A percentile compares a stretch with the other conserved stretches of the same genome.
These are phyloP conservation scores for Latrodectus hesperus DNA, from an alignment of 2,888 invertebrate genomes.

Conservation along the genomic window DNA sequence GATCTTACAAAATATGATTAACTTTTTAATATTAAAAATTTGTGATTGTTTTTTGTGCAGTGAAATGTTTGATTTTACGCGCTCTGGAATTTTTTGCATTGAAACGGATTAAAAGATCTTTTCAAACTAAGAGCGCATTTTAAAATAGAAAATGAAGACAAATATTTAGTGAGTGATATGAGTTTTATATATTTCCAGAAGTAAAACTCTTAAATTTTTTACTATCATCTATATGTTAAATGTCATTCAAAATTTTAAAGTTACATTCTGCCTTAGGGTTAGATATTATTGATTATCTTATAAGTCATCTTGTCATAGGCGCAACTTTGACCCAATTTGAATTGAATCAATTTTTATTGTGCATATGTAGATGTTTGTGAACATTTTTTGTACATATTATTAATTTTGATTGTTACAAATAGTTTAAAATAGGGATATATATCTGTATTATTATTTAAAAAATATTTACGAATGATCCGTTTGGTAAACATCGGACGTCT, in stretches of 20 bases:
- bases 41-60: slow-evolving; percentile 54
- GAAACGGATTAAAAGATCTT: slow-evolving; percentile 23
- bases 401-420: no score
- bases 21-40: slow-evolving; percentile 31
- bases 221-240: not conserved
- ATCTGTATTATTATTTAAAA: no score
- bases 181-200: not conserved
- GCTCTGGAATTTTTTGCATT: slow-evolving; percentile 37
- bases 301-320: slow-evolving; percentile 3
- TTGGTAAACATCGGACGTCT: no score
- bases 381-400: no score
- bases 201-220: not conserved
- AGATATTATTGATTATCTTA: slow-evolving; percentile 5
- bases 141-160: slow-evolving; percentile 1
- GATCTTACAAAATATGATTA: not conserved
- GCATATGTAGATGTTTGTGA: no score
- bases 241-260: slow-evolving; percentile 4
- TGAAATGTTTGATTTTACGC: slow-evolving; percentile 63
- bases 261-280: slow-evolving; percentile 2
- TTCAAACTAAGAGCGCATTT: not conserved
- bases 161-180: slow-evolving; percentile 2
- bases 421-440: no score
- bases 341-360: not conserved
- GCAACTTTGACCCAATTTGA: slow-evolving; percentile 1
- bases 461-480: no score